Conservation (phyloP, 2,113 vertebrate species). For the Pelmatolapia mariae region DNA sequence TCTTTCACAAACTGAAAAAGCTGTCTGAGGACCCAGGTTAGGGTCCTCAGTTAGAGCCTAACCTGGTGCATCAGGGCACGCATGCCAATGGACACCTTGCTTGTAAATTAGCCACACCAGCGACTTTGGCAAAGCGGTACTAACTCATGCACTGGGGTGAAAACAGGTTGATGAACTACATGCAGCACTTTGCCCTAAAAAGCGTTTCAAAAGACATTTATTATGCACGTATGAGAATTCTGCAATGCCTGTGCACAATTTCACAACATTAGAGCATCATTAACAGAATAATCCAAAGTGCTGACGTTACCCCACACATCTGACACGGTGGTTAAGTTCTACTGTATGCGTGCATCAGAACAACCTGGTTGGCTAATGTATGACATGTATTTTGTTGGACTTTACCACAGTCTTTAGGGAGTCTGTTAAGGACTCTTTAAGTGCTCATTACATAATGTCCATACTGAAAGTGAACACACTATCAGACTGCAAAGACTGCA, state of each 20-base stretch:
- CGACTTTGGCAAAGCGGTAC: accelerated
- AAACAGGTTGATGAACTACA: neutral
- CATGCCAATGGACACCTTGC: neutral
- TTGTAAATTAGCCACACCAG: neutral
- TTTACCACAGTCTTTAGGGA: neutral
- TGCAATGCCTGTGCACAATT: neutral
- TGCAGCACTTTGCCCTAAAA: neutral
- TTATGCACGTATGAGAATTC: neutral
- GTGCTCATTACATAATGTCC: neutral
- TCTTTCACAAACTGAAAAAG: neutral
- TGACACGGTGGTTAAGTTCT: neutral
- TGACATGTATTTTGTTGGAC: neutral
- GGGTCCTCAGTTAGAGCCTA: neutral
- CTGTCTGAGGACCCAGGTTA: too few species aligned
- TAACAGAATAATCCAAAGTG: neutral
- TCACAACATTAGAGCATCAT: neutral
- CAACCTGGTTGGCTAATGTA: neutral
- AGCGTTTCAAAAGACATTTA: neutral
- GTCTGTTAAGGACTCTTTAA: neutral
- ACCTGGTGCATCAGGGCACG: neutral
- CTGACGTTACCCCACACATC: neutral
- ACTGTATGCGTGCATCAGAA: neutral
- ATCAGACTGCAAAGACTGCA: neutral
- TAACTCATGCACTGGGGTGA: neutral
- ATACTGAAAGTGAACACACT: neutral